Base-by-base conservation (phyloP, 2,113 vertebrate genomes). In the Synodontis membranacea region DNA sequence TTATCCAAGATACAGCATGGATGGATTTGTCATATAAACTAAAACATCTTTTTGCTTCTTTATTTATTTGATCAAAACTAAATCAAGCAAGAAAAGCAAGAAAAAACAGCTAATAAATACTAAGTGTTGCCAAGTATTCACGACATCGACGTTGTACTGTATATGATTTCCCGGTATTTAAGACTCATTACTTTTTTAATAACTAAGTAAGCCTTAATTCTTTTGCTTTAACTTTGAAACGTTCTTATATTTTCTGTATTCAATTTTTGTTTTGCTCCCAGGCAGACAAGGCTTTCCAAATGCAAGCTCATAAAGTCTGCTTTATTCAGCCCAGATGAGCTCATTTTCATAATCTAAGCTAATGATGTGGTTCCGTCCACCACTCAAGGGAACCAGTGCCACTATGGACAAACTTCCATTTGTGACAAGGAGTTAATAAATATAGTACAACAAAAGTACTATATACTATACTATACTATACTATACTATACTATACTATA, bases 241-340 rank as follows among this genome's bases (percentile, higher is more conserved):
- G 23, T 62, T 82, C 23, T 46, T 44, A 48, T 31, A 34, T 50
- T 70, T 37, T 80, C 23, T 50, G 74, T 10, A 50, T 78, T 46
- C 25, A 85, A 17, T 37, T 48, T 21, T n/a, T 85, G 21, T 68
- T 34, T 52, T 68, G 21, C 60, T 76, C 19, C n/a, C 10, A 62
- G 74, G 56, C 44, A 80, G 52, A 23, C 7, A 37, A 44, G 28
- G 28, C 39, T 75, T 44, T 84, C n/a, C 54, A 84, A 74, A 75
- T 75, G 34, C 75, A 86, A 80, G 34, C 46, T 84, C 48, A 58
- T 84, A 46, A 75, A 84, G 8, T 23, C 42, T 66, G 74, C 3
- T 52, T 82, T 60, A 82, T 74, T 82, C 78, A 81, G 39, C 10
- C 52, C 85, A 86, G 79, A 86, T 74, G 85, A 81, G 62, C 85